Evolutionary conservation across 2,888 invertebrate genomes (phyloP), one percentile per base, ranked within the genome.

Genomic region (Orgyia antiqua): DNA sequence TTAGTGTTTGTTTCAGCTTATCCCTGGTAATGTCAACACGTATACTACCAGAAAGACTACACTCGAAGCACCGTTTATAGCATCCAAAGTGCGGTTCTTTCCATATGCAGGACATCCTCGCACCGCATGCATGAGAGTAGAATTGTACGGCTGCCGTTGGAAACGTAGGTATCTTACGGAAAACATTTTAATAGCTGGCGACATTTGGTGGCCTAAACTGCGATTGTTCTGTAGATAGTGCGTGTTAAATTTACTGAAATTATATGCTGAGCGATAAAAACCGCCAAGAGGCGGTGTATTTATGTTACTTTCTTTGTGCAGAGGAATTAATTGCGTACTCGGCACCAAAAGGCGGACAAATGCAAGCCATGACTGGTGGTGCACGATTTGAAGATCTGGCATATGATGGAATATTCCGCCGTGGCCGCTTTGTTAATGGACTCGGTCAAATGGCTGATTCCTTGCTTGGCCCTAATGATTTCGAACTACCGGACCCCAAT

Each of bases 61-160:
- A 42, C 82, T 96, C 47, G 94, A 94, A 51, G 90, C 95, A 24
- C 95, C 95, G 0, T 94, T 97, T 59, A 90, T 97, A 24, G 95
- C 95, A 9, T 93, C 92, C 37, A 91, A 92, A 77, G 91, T 97
- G 15, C 90, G 97, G 23, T 94, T 97, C 80, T 92, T 95, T 47
- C 97, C 97, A 0, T 94, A 93, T 83, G 94, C 95, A 45, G 90
- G 92, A 29, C 93, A 94, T 61, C 93, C 93, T 0, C 87, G 96
- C 31, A 96, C 96, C 0, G 94, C 96, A 27, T 97, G 97, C 82
- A 94, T 97, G 94, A 82, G 97, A 46, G 94, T 97, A 21, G 97
- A 97, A 70, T 83, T 97, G 34, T 96, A 94, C 68, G 97, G 97
- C 42, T 97, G 97, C 77, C 69, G 59, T 15, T 87, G 87, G 87